Evolutionary conservation across 2,888 invertebrate genomes (phyloP).

Genomic region (Scelioninae gen. 1): DNA sequence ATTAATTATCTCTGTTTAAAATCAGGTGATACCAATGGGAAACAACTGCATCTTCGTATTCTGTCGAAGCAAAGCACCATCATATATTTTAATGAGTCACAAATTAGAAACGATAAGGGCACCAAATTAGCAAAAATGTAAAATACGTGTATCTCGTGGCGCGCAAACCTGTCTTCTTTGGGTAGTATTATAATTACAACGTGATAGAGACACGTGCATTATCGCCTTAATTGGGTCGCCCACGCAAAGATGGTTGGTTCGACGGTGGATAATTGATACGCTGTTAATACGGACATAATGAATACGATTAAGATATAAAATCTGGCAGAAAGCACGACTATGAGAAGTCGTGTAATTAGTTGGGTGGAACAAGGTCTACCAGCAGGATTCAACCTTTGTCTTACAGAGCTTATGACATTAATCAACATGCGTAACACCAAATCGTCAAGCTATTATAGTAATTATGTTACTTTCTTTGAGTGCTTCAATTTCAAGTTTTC

Average conservation of each 20-base stretch:
- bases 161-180: slow-evolving; percentile 52
- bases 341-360: slow-evolving; percentile 72
- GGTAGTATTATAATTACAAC: slow-evolving; percentile 60
- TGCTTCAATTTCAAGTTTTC: no score
- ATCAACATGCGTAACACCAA: slow-evolving; percentile 36
- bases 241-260: slow-evolving; percentile 57
- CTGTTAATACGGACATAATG: slow-evolving; percentile 71
- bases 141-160: slow-evolving; percentile 41
- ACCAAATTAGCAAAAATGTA: slow-evolving; percentile 62
- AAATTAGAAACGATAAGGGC: slow-evolving; percentile 55
- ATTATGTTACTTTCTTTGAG: slow-evolving; percentile 2
- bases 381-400: slow-evolving; percentile 46
- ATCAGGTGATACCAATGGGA: slow-evolving; percentile 9
- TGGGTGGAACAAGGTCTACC: slow-evolving; percentile 61
- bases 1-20: slow-evolving; percentile 17
- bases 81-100: slow-evolving; percentile 55
- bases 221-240: slow-evolving; percentile 71
- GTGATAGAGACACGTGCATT: slow-evolving; percentile 67
- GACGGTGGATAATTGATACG: slow-evolving; percentile 69
- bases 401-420: slow-evolving; percentile 42
- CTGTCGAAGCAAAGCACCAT: slow-evolving; percentile 21
- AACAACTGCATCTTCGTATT: background rate
- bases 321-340: slow-evolving; percentile 67
- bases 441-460: slow-evolving; percentile 17
- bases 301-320: slow-evolving; percentile 75